A percentile compares a stretch with the other conserved stretches of the same genome.
Conservation (phyloP, 2,797 vertebrate genomes). For the Urophycis tenuis region DNA sequence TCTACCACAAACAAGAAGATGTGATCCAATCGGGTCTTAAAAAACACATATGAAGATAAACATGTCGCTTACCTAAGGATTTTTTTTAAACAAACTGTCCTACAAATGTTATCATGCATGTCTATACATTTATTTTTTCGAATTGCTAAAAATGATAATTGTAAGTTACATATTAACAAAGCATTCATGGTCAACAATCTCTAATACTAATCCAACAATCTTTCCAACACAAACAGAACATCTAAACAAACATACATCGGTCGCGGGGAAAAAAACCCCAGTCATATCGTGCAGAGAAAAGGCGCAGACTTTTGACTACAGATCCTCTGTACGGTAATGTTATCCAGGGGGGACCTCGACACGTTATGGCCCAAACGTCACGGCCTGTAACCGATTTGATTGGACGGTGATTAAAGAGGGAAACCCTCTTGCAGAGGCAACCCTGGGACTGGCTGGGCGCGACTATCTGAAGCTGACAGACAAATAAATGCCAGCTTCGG, state of each 20-base stretch:
- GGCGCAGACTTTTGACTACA: neutral
- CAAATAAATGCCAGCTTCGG: neutral
- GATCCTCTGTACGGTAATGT: neutral
- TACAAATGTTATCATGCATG: too few relatives aligned
- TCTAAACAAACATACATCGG: neutral
- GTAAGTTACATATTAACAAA: neutral
- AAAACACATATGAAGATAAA: neutral
- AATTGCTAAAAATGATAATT: neutral
- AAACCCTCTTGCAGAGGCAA: constrained; percentile 29
- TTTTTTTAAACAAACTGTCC: too few relatives aligned
- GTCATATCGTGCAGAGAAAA: neutral
- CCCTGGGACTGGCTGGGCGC: neutral
- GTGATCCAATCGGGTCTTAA: neutral
- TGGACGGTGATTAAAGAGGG: constrained; percentile 53
- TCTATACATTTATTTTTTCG: too few relatives aligned
- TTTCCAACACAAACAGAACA: neutral
- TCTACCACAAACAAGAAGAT: neutral
- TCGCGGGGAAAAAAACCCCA: neutral
- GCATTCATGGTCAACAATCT: neutral
- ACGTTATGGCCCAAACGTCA: constrained; percentile 39
- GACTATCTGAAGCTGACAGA: neutral
- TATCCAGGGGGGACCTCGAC: constrained; percentile 37
- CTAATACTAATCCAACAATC: neutral
- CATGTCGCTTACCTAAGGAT: neutral
- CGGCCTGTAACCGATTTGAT: constrained; percentile 39